Evolutionary conservation across 2,113 vertebrate species (phyloP).

Genomic region (Syngnathus scovelli): DNA sequence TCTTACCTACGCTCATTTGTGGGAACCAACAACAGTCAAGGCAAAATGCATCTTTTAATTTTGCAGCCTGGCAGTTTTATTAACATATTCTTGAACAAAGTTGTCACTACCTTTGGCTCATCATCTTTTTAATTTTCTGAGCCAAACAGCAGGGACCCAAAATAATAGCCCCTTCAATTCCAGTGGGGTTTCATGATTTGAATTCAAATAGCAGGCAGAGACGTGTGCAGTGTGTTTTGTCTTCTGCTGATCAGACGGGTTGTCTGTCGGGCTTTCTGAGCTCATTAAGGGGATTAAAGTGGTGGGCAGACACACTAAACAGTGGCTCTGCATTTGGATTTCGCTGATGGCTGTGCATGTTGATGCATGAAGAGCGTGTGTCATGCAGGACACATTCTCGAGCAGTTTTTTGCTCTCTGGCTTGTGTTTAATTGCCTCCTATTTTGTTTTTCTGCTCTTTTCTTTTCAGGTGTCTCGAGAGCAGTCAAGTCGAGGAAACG

Average conservation of each 20-base stretch:
- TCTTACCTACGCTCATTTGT: slow-evolving; percentile 1
- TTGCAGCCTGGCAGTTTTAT: no score
- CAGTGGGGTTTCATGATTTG: not conserved
- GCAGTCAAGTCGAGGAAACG: slow-evolving; percentile 59
- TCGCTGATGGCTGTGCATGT: not conserved
- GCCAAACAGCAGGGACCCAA: no score
- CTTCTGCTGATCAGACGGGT: slow-evolving; percentile 53
- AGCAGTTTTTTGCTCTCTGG: not conserved
- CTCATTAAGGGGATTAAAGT: slow-evolving; percentile 65
- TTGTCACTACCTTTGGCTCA: no score
- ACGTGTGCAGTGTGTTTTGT: not conserved
- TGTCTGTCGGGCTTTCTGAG: slow-evolving; percentile 52
- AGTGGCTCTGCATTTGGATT: slow-evolving; percentile 15
- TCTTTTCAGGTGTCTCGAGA: slow-evolving; percentile 69
- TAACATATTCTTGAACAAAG: no score
- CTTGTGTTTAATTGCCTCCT: not conserved
- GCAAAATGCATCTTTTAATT: no score
- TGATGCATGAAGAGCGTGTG: not conserved
- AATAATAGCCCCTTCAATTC: not conserved
- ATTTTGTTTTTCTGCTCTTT: slow-evolving; percentile 5
- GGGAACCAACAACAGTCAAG: no score
- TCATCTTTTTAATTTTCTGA: no score
- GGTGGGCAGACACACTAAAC: slow-evolving; percentile 14
- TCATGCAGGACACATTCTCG: not conserved
- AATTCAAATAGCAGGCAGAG: not conserved